These are phyloP conservation scores for Pheosia tremula DNA, from an alignment of 2,888 invertebrate species.

Conservation along the genomic window DNA sequence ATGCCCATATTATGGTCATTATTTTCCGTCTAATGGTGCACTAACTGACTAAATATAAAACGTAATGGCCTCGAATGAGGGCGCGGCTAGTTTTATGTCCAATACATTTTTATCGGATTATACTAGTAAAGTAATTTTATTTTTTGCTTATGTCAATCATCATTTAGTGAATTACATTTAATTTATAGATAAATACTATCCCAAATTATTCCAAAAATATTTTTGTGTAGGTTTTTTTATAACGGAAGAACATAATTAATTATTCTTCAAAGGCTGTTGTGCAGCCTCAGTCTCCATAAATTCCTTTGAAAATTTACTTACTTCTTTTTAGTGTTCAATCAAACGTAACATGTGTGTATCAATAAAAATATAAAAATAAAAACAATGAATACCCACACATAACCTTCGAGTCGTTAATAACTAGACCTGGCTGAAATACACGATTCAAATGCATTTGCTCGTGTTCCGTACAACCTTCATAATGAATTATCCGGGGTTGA, in stretches of 20 bases:
- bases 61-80: slow-evolving; percentile 21
- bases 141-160: slow-evolving; percentile 27
- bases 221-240: neutral
- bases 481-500: slow-evolving; percentile 45
- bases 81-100: slow-evolving; percentile 27
- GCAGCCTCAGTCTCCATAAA: neutral
- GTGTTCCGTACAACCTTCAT: slow-evolving; percentile 55
- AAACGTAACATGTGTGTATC: slow-evolving; percentile 23
- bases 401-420: slow-evolving; percentile 44
- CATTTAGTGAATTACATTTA: slow-evolving; percentile 14
- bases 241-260: neutral
- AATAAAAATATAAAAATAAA: slow-evolving; percentile 25
- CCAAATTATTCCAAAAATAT: neutral
- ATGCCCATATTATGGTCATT: slow-evolving; percentile 39
- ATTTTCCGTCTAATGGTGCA: slow-evolving; percentile 36
- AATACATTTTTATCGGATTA: slow-evolving; percentile 16
- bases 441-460: slow-evolving; percentile 38
- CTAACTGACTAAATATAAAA: slow-evolving; percentile 30
- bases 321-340: slow-evolving; percentile 10
- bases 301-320: neutral
- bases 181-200: neutral
- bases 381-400: slow-evolving; percentile 44
- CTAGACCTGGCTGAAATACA: slow-evolving; percentile 37
- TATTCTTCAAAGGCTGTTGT: neutral
- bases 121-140: slow-evolving; percentile 16